A percentile compares a stretch with the other conserved stretches of the same genome.
These are phyloP conservation scores for Chalcosyrphus nemorum DNA, from an alignment of 2,888 invertebrate species.

Conservation along the genomic window DNA sequence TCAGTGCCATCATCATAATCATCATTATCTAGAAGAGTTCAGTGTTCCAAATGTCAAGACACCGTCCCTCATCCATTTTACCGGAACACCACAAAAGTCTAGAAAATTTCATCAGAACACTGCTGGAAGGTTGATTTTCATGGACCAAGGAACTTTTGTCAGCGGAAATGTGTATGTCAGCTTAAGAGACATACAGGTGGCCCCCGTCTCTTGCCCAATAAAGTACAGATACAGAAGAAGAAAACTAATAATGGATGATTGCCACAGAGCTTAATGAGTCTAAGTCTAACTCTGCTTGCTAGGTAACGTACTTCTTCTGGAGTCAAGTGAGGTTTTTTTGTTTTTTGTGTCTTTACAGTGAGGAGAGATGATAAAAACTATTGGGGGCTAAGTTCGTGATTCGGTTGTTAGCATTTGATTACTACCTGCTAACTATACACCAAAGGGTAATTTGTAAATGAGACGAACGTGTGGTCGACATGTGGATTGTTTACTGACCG, in stretches of 20 bases:
- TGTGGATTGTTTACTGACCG: conserved; percentile 42
- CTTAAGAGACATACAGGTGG: no score
- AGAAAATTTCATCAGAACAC: conserved; percentile 16
- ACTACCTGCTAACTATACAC: conserved; percentile 19
- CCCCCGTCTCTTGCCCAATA: not conserved
- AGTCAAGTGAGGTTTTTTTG: conserved; percentile 12
- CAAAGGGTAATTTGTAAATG: conserved; percentile 48
- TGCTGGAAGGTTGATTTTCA: not conserved
- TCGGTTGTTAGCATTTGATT: conserved; percentile 64
- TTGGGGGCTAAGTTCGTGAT: conserved; percentile 56
- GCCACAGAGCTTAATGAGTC: conserved; percentile 20
- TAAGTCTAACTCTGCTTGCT: not conserved
- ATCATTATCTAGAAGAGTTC: conserved; percentile 42
- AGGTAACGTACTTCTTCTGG: not conserved
- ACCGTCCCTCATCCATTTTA: conserved; percentile 23
- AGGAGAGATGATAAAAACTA: conserved; percentile 29
- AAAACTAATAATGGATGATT: conserved; percentile 10
- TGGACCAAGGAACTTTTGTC: conserved; percentile 10
- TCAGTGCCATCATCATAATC: conserved; percentile 30
- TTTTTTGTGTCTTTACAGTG: no score
- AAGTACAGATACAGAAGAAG: not conserved
- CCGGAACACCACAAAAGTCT: conserved; percentile 50
- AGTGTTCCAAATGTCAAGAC: conserved; percentile 49
- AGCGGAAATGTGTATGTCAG: conserved; percentile 32
- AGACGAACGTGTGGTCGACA: conserved; percentile 23